Percentiles rank a stretch among this genome's conserved stretches.
Evolutionary conservation across 1,140 invertebrate species (phyloP).

Genomic region (Dendrolimus kikuchii): DNA sequence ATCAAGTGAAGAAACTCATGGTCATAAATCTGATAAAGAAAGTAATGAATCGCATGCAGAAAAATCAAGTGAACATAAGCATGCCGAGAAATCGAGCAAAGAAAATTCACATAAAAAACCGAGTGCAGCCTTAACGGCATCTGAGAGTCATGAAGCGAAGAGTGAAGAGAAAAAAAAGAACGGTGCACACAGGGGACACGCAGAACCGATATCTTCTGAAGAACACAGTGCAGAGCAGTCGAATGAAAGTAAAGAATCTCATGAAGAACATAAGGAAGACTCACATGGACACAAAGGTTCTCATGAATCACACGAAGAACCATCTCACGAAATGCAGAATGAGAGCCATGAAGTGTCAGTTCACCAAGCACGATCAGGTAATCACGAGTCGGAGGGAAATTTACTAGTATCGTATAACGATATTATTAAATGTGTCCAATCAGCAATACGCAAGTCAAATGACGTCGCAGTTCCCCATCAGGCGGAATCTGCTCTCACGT

Average conservation of each 20-base stretch:
- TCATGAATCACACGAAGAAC: neutral
- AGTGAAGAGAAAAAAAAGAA: neutral
- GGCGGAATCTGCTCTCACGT: conserved; percentile 23
- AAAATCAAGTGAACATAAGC: conserved; percentile 9
- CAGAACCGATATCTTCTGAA: neutral
- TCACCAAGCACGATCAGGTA: too few relatives aligned
- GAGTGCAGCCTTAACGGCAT: conserved; percentile 2
- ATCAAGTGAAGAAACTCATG: conserved; percentile 11
- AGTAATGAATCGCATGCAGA: conserved; percentile 3
- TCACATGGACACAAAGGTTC: too few relatives aligned
- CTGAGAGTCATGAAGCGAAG: conserved; percentile 1
- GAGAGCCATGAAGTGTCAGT: neutral
- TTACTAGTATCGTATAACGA: conserved; percentile 39
- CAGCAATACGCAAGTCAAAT: conserved; percentile 12
- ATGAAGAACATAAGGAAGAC: neutral
- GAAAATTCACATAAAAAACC: conserved; percentile 1
- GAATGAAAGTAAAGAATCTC: neutral
- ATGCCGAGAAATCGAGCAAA: conserved; percentile 12
- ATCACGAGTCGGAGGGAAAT: conserved; percentile 5
- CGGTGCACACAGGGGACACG: too few relatives aligned
- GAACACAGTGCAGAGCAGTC: neutral
- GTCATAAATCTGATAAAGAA: too few relatives aligned
- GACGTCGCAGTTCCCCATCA: conserved; percentile 2
- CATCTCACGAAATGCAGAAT: conserved; percentile 2
- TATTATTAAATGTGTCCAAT: conserved; percentile 45